Percentiles rank a stretch among this genome's conserved stretches.
Conservation (phyloP, 30 jellyfish, hydroid and myxozoan genomes). For the Aurelia aurita complex sp. Pacific region DNA sequence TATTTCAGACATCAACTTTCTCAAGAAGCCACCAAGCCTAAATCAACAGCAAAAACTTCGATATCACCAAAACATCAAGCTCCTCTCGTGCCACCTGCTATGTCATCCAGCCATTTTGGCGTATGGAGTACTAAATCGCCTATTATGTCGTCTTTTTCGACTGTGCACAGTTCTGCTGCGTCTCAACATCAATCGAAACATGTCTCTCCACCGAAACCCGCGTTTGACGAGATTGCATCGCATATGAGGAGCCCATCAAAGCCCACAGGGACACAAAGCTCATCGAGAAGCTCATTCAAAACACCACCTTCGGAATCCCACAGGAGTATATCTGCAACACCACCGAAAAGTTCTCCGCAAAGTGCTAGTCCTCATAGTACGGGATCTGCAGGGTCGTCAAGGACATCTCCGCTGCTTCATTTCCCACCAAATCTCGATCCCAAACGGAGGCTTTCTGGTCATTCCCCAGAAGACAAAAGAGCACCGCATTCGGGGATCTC, state of each 20-base stretch:
- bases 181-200: not conserved
- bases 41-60: not conserved
- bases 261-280: slow-evolving; percentile 1
- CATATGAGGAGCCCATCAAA: not conserved
- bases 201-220: slow-evolving; percentile 39
- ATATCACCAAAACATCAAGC: not conserved
- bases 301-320: slow-evolving; percentile 54
- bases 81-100: not conserved
- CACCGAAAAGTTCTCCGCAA: slow-evolving; percentile 58
- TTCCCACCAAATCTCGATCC: slow-evolving; percentile 39
- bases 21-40: slow-evolving; percentile 13
- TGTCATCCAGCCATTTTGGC: not conserved
- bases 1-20: not conserved
- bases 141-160: not conserved
- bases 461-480: slow-evolving; percentile 53
- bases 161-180: not conserved
- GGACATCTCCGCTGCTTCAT: slow-evolving; percentile 60
- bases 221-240: not conserved
- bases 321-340: slow-evolving; percentile 37
- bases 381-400: slow-evolving; percentile 28
- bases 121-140: slow-evolving; percentile 3
- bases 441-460: slow-evolving; percentile 58
- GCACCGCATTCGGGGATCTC: slow-evolving; percentile 28
- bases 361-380: slow-evolving; percentile 39
- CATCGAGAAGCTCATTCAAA: slow-evolving; percentile 29